Base-by-base conservation (phyloP, 2,113 vertebrate genomes). In the Heterotilapia buettikoferi region DNA sequence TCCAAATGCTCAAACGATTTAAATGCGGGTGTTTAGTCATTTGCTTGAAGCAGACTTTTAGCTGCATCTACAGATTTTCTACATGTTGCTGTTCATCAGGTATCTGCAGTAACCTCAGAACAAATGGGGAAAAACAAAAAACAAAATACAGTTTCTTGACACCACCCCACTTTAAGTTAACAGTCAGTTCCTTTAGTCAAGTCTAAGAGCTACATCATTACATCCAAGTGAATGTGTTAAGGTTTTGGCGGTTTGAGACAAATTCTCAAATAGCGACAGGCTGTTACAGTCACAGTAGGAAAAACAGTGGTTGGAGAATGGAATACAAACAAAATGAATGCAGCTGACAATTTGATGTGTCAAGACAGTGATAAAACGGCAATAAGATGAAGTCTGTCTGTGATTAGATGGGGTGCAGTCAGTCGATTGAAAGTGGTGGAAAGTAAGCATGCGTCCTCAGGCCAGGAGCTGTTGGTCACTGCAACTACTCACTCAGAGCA, bases 221-320 rank as follows among this genome's bases (percentile, higher is more conserved):
- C 36, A 71, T 24, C 36, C 2, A 71, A 9, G 36, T 43, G 7
- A 71, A 71, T 71, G n/a, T 71, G 66, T 1, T 14, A 40, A 43
- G 0, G 36, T 71, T 24, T 43, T 12, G n/a, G n/a, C 3, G 7
- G n/a, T 71, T 0, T 71, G 36, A 40, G 36, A 40, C 63, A 2
- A 71, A 71, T 40, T 40, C n/a, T 71, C 7, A 71, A 71, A 14
- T 71, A 71, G 66, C 7, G 5, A 71, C 66, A 71, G 5, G 36
- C 66, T 40, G 66, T 43, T 40, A 71, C 36, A 71, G 66, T 43
- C 66, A 43, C 66, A 2, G 36, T 9, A 43, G 1, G 7, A 13
- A 71, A 14, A 71, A 14, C 38, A 18, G 14, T 47, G 14, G 1
- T 47, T 73, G 40, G 68, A 73, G 21, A 73, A 45, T 45, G 21